Base-by-base conservation (phyloP, 2,797 vertebrate genomes). In the Tapera naevia region DNA sequence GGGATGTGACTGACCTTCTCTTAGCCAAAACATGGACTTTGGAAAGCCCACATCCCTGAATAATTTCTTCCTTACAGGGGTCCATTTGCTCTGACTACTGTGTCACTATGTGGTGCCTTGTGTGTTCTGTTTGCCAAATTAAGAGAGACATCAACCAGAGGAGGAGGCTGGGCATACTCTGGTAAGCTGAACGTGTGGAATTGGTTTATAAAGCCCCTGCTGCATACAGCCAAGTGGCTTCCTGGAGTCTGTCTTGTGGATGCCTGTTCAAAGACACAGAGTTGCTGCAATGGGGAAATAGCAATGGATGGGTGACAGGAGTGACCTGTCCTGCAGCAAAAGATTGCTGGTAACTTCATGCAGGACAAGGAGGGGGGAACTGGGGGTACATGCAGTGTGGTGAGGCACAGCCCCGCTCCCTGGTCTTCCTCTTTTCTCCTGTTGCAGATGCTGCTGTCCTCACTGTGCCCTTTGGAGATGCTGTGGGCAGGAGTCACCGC, bases 61-160 rank as follows among this genome's bases (percentile, higher is more conserved):
- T 7, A 19, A 7, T 54, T 60, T 25, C 70, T 45, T 80, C 62
- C 91, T 80, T 56, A 37, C 92, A 99, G 99, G 99, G 99, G 0
- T 99, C 98, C 14, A 56, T 99, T 90, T 98, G 97, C 58, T 53
- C 78, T 0, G 99, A 99, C 87, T 98, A 0, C 25, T 30, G 97
- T 17, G 0, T 13, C 11, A 22, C 21, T 2, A 0, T 0, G 1
- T 99, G 16, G 14, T 99, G 98, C 73, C 11, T 70, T 0, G 0
- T 76, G 8, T 99, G 98, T 65, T 86, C 98, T 0, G 75, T 98
- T 86, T 99, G 99, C 91, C 99, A 99, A 73, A 94, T 99, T 3
- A 99, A 98, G 98, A 98, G 98, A 96, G 99, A 99, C 24, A 98
- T 99, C 43, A 97, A 98, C 24, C 96, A 56, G 75, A 97, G 99